phyloP scores from a whole-genome alignment of 2,888 invertebrate species.

The Drosophila formosana region DNA sequence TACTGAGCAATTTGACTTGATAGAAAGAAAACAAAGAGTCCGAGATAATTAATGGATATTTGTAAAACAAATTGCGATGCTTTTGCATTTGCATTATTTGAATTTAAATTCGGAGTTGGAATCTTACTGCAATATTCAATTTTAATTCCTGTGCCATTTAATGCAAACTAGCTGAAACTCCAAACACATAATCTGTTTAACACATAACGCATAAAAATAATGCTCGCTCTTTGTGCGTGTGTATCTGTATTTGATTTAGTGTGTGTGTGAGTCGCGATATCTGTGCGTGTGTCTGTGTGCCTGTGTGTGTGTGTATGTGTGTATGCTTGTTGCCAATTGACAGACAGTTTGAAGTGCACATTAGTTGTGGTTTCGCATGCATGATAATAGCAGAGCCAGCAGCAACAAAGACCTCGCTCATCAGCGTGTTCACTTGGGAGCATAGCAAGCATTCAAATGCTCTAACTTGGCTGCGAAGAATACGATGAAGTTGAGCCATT shows the following conservation, averaged over 20 bases:
- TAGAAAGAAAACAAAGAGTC: constrained; percentile 13
- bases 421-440: constrained; percentile 2
- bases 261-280: neutral
- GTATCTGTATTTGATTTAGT: constrained; percentile 46
- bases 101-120: neutral
- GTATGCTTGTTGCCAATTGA: constrained; percentile 59
- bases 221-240: constrained; percentile 19
- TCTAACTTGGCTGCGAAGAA: constrained; percentile 2
- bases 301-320: constrained; percentile 16
- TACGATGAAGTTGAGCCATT: too few species aligned
- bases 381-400: constrained; percentile 55
- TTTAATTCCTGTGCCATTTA: constrained; percentile 11
- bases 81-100: constrained; percentile 3
- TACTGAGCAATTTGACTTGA: constrained; percentile 4
- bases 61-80: constrained; percentile 32
- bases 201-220: constrained; percentile 41
- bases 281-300: neutral
- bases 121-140: neutral
- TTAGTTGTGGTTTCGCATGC: constrained; percentile 72
- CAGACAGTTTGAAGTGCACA: constrained; percentile 71
- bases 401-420: constrained; percentile 39
- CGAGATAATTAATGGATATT: constrained; percentile 34
- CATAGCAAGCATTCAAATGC: constrained; percentile 24
- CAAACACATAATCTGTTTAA: constrained; percentile 36
- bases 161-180: constrained; percentile 28